These are phyloP conservation scores for Hemitrygon akajei DNA, from an alignment of 2,797 vertebrate species.

Conservation along the genomic window DNA sequence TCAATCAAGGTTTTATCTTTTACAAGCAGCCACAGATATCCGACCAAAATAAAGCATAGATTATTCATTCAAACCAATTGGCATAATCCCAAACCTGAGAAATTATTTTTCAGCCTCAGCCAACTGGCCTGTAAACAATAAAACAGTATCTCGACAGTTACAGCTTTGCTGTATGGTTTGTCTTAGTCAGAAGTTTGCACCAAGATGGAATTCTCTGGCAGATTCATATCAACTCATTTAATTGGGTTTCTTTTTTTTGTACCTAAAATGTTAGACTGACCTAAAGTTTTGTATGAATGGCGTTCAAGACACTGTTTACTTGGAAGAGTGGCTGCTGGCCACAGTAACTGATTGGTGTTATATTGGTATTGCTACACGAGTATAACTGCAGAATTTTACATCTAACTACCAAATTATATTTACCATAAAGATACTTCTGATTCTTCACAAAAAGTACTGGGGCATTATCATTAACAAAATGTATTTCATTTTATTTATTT, in stretches of 20 bases:
- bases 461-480: not conserved
- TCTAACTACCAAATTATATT: not conserved
- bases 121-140: constrained; percentile 25
- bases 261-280: constrained; percentile 1
- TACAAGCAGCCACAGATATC: not conserved
- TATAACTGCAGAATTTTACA: not conserved
- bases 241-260: constrained; percentile 7
- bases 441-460: not conserved
- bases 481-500: not conserved
- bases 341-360: not conserved
- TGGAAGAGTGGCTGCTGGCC: not conserved
- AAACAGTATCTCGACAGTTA: not conserved
- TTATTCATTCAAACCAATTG: constrained; percentile 10
- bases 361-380: constrained; percentile 3
- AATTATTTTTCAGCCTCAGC: not conserved
- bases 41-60: not conserved
- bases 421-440: not conserved
- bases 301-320: not conserved
- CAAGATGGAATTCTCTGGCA: not conserved
- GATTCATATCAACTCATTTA: not conserved
- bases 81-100: constrained; percentile 15
- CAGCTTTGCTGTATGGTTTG: not conserved
- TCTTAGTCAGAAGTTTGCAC: not conserved
- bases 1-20: not conserved
- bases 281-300: constrained; percentile 9